These are phyloP conservation scores for Arizona elegans DNA, from an alignment of 2,113 vertebrate genomes.

Conservation along the genomic window DNA sequence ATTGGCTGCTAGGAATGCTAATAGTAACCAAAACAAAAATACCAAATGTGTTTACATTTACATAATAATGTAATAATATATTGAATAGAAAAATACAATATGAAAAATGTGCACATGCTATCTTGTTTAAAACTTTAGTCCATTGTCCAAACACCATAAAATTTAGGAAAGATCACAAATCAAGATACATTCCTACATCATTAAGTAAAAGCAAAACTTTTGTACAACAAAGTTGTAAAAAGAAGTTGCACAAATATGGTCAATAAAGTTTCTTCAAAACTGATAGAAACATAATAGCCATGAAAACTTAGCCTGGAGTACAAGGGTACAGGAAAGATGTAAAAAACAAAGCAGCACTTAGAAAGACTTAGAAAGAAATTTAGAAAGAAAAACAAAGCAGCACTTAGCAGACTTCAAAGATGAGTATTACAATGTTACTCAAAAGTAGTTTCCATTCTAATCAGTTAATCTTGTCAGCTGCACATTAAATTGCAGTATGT, in stretches of 20 bases:
- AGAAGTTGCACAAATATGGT: background rate
- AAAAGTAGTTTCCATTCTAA: background rate
- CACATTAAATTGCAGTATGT: background rate
- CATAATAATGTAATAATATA: background rate
- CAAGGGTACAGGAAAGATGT: background rate
- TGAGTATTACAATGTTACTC: background rate
- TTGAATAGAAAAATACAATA: background rate
- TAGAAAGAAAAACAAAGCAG: background rate
- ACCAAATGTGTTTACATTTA: background rate
- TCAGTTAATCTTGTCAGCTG: background rate
- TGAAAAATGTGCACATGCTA: background rate
- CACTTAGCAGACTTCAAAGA: background rate
- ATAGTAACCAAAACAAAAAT: background rate
- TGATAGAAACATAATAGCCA: background rate
- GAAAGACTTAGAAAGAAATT: too few relatives aligned
- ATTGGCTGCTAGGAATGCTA: background rate
- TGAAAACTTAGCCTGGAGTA: background rate
- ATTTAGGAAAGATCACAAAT: background rate
- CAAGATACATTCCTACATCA: background rate
- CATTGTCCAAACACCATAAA: background rate
- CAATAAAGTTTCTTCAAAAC: background rate
- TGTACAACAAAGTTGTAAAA: background rate
- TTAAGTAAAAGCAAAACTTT: background rate
- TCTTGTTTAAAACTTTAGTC: background rate
- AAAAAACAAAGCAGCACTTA: background rate